Percentiles rank a stretch among this genome's conserved stretches.
These are phyloP conservation scores for Oegoconia quadripuncta DNA, from an alignment of 2,888 invertebrate species.

Conservation along the genomic window DNA sequence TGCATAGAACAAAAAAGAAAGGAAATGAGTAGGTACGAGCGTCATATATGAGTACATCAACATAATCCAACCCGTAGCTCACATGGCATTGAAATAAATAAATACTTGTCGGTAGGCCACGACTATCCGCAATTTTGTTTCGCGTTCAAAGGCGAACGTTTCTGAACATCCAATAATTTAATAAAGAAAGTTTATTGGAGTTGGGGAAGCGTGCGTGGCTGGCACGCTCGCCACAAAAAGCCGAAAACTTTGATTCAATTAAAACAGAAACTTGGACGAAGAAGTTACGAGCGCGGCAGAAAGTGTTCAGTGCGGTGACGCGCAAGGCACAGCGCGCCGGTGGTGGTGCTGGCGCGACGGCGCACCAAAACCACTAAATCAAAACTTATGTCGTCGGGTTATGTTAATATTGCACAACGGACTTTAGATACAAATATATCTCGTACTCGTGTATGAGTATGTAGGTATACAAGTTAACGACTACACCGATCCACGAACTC, in stretches of 20 bases:
- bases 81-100: slow-evolving; percentile 16
- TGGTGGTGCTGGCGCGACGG: slow-evolving; percentile 20
- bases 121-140: slow-evolving; percentile 66
- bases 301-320: slow-evolving; percentile 39
- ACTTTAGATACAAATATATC: slow-evolving; percentile 1
- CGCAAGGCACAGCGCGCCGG: slow-evolving; percentile 26
- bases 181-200: slow-evolving; percentile 73
- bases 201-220: slow-evolving; percentile 71
- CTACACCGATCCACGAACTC: no score
- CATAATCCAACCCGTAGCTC: slow-evolving; percentile 16
- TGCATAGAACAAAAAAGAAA: slow-evolving; percentile 20
- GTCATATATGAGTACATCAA: background rate
- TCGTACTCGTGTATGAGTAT: background rate
- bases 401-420: background rate
- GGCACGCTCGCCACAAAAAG: slow-evolving; percentile 75
- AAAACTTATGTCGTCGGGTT: slow-evolving; percentile 30
- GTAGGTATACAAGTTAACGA: no score
- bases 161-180: slow-evolving; percentile 78
- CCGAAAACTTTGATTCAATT: slow-evolving; percentile 78
- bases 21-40: slow-evolving; percentile 23
- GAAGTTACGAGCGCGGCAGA: slow-evolving; percentile 61
- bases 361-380: slow-evolving; percentile 42
- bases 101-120: slow-evolving; percentile 53
- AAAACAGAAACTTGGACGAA: slow-evolving; percentile 72
- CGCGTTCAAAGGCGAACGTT: slow-evolving; percentile 74